Evolutionary conservation across 2,888 invertebrate genomes (phyloP), one percentile per base, ranked within the genome.

Genomic region (Mantis religiosa): DNA sequence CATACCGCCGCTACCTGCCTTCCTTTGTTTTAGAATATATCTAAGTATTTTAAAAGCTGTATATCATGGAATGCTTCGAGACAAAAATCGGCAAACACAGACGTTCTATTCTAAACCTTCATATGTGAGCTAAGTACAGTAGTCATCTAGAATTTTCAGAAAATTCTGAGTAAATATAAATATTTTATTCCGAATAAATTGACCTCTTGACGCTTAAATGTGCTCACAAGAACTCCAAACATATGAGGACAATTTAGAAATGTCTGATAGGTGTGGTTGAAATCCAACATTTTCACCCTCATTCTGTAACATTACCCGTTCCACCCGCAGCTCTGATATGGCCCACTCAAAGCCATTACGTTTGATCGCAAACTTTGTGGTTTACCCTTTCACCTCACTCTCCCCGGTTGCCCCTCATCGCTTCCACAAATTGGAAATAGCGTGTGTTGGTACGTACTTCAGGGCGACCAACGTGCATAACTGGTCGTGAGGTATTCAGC

Each of bases 321-420:
- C 20, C 25, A 71, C 54, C 25, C 54, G 54, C 54, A 71, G 54
- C 25, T 3, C 54, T 20, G 20, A 20, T 71, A 41, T 85, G 27
- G 41, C 41, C 71, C 71, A 71, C 86, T 86, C 86, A 25, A 81
- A 81, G 86, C 86, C 71, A 86, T 71, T 71, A 71, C 81, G 71
- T 86, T 86, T 86, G 71, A 86, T 86, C 28, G 54, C 41, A 71
- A 85, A 86, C 86, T 86, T 28, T 86, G 86, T 28, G 86, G 86
- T 71, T 12, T 28, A 81, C 54, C 54, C 28, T 71, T 28, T 71
- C 85, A 47, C 85, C 41, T 41, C 34, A 20, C 12, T 25, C 85
- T 15, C 6, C 27, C 85, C 85, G 27, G 30, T 28, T 54, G 12
- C 34, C n/a, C 85, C 12, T 71, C 54, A 71, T 71, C 20, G 54